Percentiles rank a stretch among this genome's conserved stretches.
These are phyloP conservation scores for Drosophila borborema DNA, from an alignment of 2,888 invertebrate species.

Conservation along the genomic window DNA sequence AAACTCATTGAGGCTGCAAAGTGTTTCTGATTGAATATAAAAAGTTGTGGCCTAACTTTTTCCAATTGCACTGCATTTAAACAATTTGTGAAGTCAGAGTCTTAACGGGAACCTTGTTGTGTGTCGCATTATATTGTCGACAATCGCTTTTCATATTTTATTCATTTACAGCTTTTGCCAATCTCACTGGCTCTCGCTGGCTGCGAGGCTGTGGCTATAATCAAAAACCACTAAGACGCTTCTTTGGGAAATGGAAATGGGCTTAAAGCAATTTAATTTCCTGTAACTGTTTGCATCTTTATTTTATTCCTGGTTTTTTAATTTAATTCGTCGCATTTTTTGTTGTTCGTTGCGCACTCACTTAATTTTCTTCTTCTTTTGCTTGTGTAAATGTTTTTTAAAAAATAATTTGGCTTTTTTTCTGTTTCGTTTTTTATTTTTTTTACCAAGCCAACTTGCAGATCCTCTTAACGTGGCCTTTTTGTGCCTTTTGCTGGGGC, in stretches of 20 bases:
- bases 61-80: not conserved
- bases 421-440: not conserved
- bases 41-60: not conserved
- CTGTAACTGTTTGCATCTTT: conserved; percentile 25
- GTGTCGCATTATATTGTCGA: conserved; percentile 2
- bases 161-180: conserved; percentile 26
- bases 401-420: conserved; percentile 4
- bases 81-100: conserved; percentile 9
- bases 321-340: conserved; percentile 71
- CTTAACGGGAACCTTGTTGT: not conserved
- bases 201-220: conserved; percentile 16
- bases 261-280: conserved; percentile 70
- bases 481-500: conserved; percentile 24
- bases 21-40: not conserved
- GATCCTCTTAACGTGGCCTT: conserved; percentile 71
- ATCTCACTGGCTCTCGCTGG: conserved; percentile 8
- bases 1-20: not conserved
- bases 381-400: conserved; percentile 21
- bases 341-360: conserved; percentile 37
- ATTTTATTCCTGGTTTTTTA: conserved; percentile 51
- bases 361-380: conserved; percentile 42
- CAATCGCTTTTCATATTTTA: conserved; percentile 27
- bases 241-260: conserved; percentile 28
- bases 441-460: conserved; percentile 26
- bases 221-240: conserved; percentile 28